phyloP scores from a whole-genome alignment of 2,888 invertebrate species.

The Oligia latruncula region DNA sequence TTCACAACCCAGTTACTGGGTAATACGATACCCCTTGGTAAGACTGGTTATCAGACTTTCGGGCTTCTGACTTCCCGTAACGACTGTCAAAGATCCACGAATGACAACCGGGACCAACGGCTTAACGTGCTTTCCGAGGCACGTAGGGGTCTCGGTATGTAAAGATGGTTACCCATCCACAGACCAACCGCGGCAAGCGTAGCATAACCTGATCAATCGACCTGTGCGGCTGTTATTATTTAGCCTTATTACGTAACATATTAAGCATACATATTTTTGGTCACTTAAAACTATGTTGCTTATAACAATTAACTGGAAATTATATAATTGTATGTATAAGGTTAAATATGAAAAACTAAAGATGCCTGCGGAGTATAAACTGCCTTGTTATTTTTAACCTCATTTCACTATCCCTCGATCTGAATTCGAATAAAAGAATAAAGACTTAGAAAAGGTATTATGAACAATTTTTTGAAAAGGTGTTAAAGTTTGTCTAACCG shows the following conservation, averaged over 20 bases:
- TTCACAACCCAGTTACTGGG: too few species aligned
- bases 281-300: not conserved
- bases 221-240: too few species aligned
- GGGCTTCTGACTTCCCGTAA: too few species aligned
- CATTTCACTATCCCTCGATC: not conserved
- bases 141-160: too few species aligned
- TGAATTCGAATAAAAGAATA: not conserved
- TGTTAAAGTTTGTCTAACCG: not conserved
- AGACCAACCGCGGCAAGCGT: too few species aligned
- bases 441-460: not conserved
- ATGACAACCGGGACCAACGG: too few species aligned
- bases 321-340: not conserved
- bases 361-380: not conserved
- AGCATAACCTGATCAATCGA: too few species aligned
- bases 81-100: too few species aligned
- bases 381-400: not conserved
- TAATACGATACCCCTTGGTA: too few species aligned
- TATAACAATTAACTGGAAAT: not conserved
- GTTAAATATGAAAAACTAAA: not conserved
- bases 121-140: too few species aligned
- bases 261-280: not conserved
- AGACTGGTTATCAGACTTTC: too few species aligned
- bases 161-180: too few species aligned
- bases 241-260: not conserved
- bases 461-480: not conserved